Evolutionary conservation across 2,113 vertebrate species (phyloP).

Genomic region (Hyaena hyaena): DNA sequence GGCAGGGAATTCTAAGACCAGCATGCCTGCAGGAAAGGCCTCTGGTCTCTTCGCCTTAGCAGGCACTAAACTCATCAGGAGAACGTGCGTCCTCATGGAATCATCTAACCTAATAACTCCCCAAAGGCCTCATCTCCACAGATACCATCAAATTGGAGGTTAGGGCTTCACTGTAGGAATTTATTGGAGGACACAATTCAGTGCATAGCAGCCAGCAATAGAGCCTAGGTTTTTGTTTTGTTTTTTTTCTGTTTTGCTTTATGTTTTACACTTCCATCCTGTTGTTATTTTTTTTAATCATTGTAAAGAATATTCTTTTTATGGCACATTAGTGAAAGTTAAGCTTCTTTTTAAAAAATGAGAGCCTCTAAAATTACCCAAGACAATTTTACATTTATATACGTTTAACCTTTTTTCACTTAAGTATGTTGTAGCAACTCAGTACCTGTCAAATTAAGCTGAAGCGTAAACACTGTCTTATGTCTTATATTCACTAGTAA

Average conservation of each 20-base stretch:
- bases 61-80: neutral
- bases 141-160: neutral
- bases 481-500: neutral
- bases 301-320: constrained; percentile 30
- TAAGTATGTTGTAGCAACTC: neutral
- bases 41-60: neutral
- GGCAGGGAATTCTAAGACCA: neutral
- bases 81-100: neutral
- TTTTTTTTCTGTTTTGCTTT: neutral
- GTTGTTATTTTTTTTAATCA: neutral
- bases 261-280: constrained; percentile 17
- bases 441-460: neutral
- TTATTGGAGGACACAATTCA: neutral
- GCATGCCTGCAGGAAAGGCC: neutral
- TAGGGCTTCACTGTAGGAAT: neutral
- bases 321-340: constrained; percentile 42
- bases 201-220: neutral
- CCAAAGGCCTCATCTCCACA: neutral
- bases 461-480: neutral
- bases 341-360: constrained; percentile 19
- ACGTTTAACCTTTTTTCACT: neutral
- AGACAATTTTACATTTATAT: neutral
- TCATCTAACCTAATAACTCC: neutral
- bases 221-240: neutral
- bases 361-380: neutral